A percentile compares a stretch with the other conserved stretches of the same genome.
These are phyloP conservation scores for Pterobdella sp. DNA, from an alignment of 2,888 invertebrate species.

Conservation along the genomic window DNA sequence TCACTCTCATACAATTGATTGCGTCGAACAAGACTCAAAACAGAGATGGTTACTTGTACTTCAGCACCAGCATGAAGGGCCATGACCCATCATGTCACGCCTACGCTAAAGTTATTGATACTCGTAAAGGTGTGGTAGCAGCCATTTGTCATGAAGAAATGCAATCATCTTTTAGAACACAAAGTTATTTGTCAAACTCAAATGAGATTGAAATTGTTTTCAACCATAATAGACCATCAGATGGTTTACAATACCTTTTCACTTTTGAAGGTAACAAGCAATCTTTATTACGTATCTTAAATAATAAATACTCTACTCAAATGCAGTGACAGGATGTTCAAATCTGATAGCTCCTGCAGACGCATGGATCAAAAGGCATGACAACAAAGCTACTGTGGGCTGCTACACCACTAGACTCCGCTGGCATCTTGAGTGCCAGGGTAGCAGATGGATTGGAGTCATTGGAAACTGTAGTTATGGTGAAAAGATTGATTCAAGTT, in stretches of 20 bases:
- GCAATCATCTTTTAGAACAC: not conserved
- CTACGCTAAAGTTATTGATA: constrained; percentile 14
- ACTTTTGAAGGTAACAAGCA: constrained; percentile 20
- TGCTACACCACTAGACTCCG: constrained; percentile 25
- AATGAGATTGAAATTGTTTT: constrained; percentile 13
- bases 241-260: not conserved
- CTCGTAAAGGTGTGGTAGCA: not conserved
- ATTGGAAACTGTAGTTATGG: constrained; percentile 26
- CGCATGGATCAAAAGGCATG: constrained; percentile 23
- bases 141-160: constrained; percentile 5
- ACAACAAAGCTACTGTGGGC: constrained; percentile 22
- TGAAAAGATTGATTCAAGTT: not conserved
- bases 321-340: constrained; percentile 20
- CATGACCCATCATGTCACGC: not conserved
- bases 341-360: constrained; percentile 25
- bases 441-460: constrained; percentile 21
- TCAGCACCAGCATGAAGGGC: constrained; percentile 1
- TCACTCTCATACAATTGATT: constrained; percentile 20
- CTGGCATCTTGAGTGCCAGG: constrained; percentile 23
- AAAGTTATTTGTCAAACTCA: constrained; percentile 10
- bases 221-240: not conserved
- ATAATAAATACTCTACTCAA: too few species aligned
- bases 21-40: not conserved
- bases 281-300: too few species aligned
- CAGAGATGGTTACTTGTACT: not conserved